These are phyloP conservation scores for Punctoribates punctum DNA, from an alignment of 2,888 invertebrate genomes.

Conservation along the genomic window DNA sequence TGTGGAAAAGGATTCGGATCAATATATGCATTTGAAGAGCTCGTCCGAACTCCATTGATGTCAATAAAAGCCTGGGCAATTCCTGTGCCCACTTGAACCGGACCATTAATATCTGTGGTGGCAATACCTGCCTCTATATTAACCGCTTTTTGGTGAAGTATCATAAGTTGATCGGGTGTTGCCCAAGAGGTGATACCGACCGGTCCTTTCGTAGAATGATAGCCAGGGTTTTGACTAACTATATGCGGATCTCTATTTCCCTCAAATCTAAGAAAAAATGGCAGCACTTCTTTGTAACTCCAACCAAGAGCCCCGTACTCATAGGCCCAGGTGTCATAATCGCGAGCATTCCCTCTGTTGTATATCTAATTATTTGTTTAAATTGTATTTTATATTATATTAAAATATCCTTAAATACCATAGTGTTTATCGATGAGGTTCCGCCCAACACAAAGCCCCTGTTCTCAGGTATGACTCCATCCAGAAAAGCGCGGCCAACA, in stretches of 20 bases:
- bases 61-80: not conserved
- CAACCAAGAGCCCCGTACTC: slow-evolving; percentile 64
- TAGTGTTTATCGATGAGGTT: slow-evolving; percentile 78
- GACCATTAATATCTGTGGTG: not conserved
- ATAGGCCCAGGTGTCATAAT: slow-evolving; percentile 80
- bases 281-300: slow-evolving; percentile 33
- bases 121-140: not conserved
- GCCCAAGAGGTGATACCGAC: not conserved
- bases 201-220: not conserved
- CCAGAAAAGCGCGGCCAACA: slow-evolving; percentile 46
- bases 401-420: slow-evolving; percentile 75
- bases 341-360: slow-evolving; percentile 76
- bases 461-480: slow-evolving; percentile 63
- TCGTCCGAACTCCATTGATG: not conserved
- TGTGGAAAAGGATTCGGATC: not conserved
- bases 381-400: no score
- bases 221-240: no score
- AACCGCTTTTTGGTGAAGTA: not conserved
- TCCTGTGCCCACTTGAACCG: not conserved
- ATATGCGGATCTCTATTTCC: not conserved
- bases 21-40: not conserved
- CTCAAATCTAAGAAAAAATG: not conserved
- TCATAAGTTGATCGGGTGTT: not conserved
- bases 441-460: slow-evolving; percentile 85
- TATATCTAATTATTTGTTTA: no score